Conservation (phyloP, 2,797 vertebrate genomes). For the Rousettus madagascariensis region DNA sequence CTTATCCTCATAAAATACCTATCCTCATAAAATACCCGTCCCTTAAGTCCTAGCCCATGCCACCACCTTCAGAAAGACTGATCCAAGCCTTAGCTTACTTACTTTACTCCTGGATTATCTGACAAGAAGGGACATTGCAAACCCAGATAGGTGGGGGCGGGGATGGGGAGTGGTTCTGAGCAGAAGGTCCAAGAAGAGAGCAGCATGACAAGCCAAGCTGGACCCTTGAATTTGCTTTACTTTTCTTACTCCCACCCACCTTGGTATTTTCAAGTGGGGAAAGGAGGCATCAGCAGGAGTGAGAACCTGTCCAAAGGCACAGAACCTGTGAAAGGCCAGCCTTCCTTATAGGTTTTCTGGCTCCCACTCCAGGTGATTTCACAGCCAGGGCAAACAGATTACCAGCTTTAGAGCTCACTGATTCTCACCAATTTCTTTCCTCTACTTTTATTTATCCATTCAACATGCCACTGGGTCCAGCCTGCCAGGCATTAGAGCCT, state of each 20-base stretch:
- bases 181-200: background rate
- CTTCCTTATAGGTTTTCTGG: background rate
- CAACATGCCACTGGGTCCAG: background rate
- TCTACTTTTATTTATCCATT: background rate
- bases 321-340: background rate
- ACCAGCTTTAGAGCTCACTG: background rate
- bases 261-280: background rate
- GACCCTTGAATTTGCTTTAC: background rate
- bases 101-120: background rate
- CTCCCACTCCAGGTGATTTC: background rate
- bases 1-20: background rate
- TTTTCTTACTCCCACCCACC: too few species aligned
- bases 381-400: background rate
- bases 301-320: background rate
- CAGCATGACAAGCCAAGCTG: background rate
- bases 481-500: background rate
- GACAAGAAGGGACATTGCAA: background rate
- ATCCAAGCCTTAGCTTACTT: background rate
- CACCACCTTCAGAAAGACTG: background rate
- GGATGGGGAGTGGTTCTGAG: background rate
- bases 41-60: background rate
- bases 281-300: background rate
- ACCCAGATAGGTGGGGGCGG: background rate
- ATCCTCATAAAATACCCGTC: background rate
- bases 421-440: background rate